These are phyloP conservation scores for Condylura cristata DNA, from an alignment of 2,113 vertebrate genomes.

Conservation along the genomic window DNA sequence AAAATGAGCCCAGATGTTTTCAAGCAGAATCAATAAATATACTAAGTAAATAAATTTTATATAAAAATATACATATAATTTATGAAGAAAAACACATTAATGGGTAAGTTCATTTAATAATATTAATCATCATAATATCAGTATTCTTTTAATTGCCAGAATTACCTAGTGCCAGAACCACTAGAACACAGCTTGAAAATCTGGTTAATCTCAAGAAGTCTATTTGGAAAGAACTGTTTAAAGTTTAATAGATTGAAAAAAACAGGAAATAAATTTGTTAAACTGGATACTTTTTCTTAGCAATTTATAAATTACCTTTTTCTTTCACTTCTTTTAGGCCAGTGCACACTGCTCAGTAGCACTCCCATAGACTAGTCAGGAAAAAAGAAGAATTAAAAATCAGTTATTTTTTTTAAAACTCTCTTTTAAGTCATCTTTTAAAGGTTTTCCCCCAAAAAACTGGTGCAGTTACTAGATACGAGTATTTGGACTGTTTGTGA, in stretches of 20 bases:
- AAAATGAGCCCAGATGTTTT: not conserved
- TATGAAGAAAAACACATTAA: conserved; percentile 45
- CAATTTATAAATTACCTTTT: conserved; percentile 18
- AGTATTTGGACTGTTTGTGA: not conserved
- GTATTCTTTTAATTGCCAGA: not conserved
- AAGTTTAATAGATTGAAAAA: conserved; percentile 29
- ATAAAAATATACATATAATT: conserved; percentile 23
- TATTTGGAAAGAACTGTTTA: conserved; percentile 30
- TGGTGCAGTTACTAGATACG: not conserved
- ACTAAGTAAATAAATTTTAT: conserved; percentile 11
- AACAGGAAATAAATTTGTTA: conserved; percentile 55
- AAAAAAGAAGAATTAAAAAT: conserved; percentile 44
- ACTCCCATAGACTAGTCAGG: not conserved
- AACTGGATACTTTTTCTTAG: conserved; percentile 26
- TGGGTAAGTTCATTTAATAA: conserved; percentile 42
- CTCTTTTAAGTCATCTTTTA: conserved; percentile 30
- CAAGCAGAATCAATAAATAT: not conserved
- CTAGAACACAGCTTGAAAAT: not conserved
- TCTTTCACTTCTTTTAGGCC: conserved; percentile 31
- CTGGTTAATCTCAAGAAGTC: conserved; percentile 31
- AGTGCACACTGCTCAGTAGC: not conserved
- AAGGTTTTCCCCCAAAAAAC: not conserved
- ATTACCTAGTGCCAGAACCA: conserved; percentile 17
- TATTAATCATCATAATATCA: conserved; percentile 37
- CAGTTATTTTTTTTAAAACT: not conserved